Conservation (phyloP, 2,113 vertebrate genomes). For the Apodemus sylvaticus region DNA sequence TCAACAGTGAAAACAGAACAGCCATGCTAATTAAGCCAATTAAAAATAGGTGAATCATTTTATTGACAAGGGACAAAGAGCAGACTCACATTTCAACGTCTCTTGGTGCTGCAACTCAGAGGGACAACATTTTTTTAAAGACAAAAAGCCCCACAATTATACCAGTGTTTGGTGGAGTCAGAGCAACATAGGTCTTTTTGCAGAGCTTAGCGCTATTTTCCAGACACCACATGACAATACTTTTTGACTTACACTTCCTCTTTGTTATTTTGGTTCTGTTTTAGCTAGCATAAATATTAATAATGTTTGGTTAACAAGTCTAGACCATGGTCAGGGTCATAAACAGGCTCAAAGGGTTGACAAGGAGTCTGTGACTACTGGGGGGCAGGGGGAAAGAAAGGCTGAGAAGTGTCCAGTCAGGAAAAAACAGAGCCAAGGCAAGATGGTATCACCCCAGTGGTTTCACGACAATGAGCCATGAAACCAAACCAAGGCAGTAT, state of each 20-base stretch:
- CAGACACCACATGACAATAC: background rate
- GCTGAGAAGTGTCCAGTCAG: background rate
- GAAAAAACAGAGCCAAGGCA: background rate
- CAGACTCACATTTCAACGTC: background rate
- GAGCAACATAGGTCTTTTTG: background rate
- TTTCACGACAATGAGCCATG: background rate
- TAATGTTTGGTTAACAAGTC: background rate
- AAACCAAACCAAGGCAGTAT: background rate
- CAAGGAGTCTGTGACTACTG: background rate
- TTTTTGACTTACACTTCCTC: background rate
- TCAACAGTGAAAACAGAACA: background rate
- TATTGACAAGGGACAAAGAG: background rate
- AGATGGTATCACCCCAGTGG: too few relatives aligned
- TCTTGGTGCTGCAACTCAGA: background rate
- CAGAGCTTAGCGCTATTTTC: background rate
- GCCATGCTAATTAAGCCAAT: background rate
- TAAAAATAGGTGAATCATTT: background rate
- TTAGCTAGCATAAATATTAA: background rate
- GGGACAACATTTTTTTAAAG: background rate
- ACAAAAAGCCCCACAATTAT: background rate
- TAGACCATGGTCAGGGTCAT: background rate
- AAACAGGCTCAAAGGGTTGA: background rate
- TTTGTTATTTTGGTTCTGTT: background rate
- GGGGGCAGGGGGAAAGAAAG: accelerated
- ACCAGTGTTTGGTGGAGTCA: background rate